Evolutionary conservation across 2,797 vertebrate species (phyloP).

Genomic region (Fundulus diaphanus): DNA sequence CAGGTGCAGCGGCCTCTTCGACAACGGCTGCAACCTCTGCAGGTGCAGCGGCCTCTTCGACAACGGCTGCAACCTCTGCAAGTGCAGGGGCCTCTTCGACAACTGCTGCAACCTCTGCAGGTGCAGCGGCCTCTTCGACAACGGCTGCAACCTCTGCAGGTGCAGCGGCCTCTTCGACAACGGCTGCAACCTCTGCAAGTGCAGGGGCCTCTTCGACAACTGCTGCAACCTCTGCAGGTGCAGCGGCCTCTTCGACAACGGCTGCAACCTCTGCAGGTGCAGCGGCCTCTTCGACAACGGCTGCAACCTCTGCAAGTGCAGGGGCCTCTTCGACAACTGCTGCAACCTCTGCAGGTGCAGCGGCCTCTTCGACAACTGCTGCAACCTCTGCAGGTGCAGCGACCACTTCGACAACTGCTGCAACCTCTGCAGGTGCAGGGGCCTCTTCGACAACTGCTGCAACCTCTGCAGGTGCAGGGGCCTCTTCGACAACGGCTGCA

Average conservation of each 20-base stretch:
- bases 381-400: not conserved
- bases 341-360: conserved; percentile 1
- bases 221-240: no score
- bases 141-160: conserved; percentile 1
- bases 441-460: conserved; percentile 17
- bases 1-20: not conserved
- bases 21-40: conserved; percentile 7
- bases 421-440: not conserved
- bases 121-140: conserved; percentile 3
- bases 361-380: conserved; percentile 1
- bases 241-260: not conserved
- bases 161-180: conserved; percentile 8
- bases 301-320: conserved; percentile 4
- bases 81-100: conserved; percentile 13
- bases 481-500: conserved; percentile 11
- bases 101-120: not conserved
- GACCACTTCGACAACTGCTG: not conserved
- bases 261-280: not conserved
- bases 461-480: conserved; percentile 2
- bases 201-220: conserved; percentile 18
- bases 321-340: conserved; percentile 13
- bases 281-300: not conserved
- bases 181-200: not conserved
- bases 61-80: not conserved
- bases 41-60: conserved; percentile 5